These are phyloP conservation scores for Pseudococcus jackbeardsleyi DNA, from an alignment of 2,888 invertebrate species.

Conservation along the genomic window DNA sequence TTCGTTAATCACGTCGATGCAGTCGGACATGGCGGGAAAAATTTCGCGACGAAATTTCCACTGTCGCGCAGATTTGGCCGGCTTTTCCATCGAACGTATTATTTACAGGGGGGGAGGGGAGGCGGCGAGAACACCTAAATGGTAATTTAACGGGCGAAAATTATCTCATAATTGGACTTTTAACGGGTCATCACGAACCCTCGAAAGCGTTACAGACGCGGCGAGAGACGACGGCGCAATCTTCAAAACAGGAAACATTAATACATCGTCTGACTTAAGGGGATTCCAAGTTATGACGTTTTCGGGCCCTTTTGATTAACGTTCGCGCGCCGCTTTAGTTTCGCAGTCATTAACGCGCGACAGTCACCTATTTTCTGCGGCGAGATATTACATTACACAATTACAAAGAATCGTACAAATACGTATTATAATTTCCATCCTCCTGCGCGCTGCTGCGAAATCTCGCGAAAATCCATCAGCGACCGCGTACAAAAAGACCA, in stretches of 20 bases:
- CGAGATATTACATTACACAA: no score
- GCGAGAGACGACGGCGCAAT: neutral
- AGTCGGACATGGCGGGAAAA: neutral
- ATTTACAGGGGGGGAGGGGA: no score
- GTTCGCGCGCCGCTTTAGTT: neutral
- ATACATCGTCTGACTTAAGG: constrained; percentile 38
- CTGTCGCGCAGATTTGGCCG: no score
- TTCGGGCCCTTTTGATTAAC: constrained; percentile 42
- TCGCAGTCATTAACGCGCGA: constrained; percentile 7
- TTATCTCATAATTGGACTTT: constrained; percentile 46
- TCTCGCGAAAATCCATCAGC: no score
- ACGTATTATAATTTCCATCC: neutral
- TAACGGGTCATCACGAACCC: constrained; percentile 43
- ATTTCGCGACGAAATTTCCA: neutral
- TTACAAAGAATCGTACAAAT: no score
- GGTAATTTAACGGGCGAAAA: constrained; percentile 15
- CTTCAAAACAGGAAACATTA: constrained; percentile 52
- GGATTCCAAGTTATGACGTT: constrained; percentile 46
- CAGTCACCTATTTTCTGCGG: neutral
- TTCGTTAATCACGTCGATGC: neutral
- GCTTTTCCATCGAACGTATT: neutral
- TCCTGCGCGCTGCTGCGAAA: no score
- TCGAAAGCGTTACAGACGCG: neutral
- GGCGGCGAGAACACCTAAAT: neutral
- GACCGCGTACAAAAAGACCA: neutral